A percentile compares a stretch with the other conserved stretches of the same genome.
phyloP scores from a whole-genome alignment of 2,888 invertebrate genomes.

The Microctonus brassicae region DNA sequence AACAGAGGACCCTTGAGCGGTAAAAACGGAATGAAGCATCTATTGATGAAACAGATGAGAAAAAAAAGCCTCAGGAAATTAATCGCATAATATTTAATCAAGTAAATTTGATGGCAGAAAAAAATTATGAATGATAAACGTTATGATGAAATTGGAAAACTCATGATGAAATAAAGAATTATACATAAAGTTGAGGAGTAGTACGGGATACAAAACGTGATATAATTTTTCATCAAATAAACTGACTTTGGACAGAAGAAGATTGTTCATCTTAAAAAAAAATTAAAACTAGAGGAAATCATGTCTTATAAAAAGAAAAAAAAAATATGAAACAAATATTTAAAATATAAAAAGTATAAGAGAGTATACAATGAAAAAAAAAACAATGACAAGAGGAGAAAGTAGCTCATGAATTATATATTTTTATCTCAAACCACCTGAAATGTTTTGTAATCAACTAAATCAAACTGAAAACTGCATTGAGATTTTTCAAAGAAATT shows the following conservation, averaged over 20 bases:
- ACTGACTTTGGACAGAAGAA: not conserved
- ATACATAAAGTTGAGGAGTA: not conserved
- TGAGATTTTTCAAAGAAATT: conserved; percentile 35
- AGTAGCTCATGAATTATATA: conserved; percentile 3
- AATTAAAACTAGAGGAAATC: not conserved
- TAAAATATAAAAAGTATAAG: not conserved
- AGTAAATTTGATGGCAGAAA: not conserved
- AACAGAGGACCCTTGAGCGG: too few species aligned
- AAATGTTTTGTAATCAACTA: conserved; percentile 27
- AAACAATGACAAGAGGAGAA: not conserved
- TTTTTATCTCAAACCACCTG: conserved; percentile 3
- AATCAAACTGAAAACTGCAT: conserved; percentile 29
- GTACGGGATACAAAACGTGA: not conserved
- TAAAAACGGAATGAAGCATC: too few species aligned
- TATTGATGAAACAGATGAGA: not conserved
- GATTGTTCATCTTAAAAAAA: not conserved
- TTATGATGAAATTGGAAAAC: not conserved
- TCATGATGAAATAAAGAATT: not conserved
- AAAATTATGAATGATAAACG: not conserved
- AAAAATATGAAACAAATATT: not conserved
- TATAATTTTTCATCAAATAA: not conserved
- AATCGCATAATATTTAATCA: not conserved
- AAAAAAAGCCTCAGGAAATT: not conserved
- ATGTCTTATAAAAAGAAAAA: not conserved
- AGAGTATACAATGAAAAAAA: not conserved